Base-by-base conservation (phyloP, 2,797 vertebrate species). In the Nothura maculosa region DNA sequence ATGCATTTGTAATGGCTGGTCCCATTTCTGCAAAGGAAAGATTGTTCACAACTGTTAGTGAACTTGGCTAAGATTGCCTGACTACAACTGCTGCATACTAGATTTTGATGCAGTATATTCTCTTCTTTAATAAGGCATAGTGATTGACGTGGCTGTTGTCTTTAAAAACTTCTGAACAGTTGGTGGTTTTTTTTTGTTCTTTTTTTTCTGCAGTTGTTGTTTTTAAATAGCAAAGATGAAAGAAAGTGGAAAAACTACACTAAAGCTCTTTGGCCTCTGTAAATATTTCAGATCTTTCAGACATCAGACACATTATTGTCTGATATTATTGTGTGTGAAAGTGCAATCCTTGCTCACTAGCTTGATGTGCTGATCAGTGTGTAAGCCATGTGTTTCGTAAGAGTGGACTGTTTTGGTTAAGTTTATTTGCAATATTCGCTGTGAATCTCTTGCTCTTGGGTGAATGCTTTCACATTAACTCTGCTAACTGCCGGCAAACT, bases 401-500 rank as follows among this genome's bases (percentile, higher is more conserved):
- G 40, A 79, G 93, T 97, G 90, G 69, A 95, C 72, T 95, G 78
- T 96, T 96, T 92, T 96, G 62, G 66, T 95, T 96, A 95, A 96
- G 94, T 93, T 95, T 97, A 95, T 94, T 96, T 96, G 95, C 95
- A 95, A 90, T 96, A 96, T 94, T 97, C 86, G 91, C 94, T 96
- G 97, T 97, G 89, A 96, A 91, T 97, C 92, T 96, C 92, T 93
- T 97, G 94, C 93, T 96, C 87, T 97, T 96, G 87, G 86, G 94
- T 97, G 89, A 78, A 97, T 96, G 97, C 94, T 95, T 92, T 96
- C 97, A 95, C 97, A 86, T 98, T 97, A 97, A 98, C 97, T 98
- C 97, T 98, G 97, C 97, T 97, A 93, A 98, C 96, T 97, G 97
- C 97, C 94, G 96, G 97, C 96, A 95, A 97, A 96, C 58, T 98